phyloP scores from a whole-genome alignment of 2,888 invertebrate species.

The Trachelus iudaicus region DNA sequence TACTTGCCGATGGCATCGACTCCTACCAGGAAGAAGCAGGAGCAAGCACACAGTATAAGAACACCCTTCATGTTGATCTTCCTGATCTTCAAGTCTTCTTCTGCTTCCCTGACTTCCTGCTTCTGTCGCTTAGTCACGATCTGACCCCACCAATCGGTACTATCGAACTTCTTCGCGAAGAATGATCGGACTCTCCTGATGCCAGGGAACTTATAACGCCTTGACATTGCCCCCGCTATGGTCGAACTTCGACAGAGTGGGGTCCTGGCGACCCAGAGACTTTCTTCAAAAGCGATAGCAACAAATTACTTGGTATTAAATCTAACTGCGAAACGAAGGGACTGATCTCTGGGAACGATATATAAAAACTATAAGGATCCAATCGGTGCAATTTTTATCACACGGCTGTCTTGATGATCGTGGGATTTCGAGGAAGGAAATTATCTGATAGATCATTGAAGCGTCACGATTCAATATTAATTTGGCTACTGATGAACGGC shows the following conservation, averaged over 20 bases:
- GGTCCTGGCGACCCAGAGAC: slow-evolving; percentile 13
- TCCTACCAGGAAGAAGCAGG: slow-evolving; percentile 27
- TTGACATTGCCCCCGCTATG: slow-evolving; percentile 63
- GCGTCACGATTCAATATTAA: not conserved
- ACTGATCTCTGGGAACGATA: not conserved
- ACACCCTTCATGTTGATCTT: slow-evolving; percentile 10
- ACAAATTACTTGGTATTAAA: not conserved
- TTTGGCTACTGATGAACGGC: not conserved
- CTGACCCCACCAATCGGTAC: slow-evolving; percentile 11
- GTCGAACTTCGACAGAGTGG: slow-evolving; percentile 12
- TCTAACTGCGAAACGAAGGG: not conserved
- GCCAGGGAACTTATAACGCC: slow-evolving; percentile 60
- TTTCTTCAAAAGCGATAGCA: slow-evolving; percentile 18
- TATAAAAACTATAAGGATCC: not conserved
- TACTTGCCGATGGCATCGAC: slow-evolving; percentile 53
- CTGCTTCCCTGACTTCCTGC: not conserved
- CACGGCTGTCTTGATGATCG: not conserved
- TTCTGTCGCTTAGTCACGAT: not conserved
- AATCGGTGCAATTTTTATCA: not conserved
- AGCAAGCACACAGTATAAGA: slow-evolving; percentile 8
- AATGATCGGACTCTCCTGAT: slow-evolving; percentile 57
- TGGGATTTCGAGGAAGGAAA: not conserved
- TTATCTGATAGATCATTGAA: not conserved
- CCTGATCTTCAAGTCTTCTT: not conserved
- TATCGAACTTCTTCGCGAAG: slow-evolving; percentile 51